Evolutionary conservation across 2,113 vertebrate species (phyloP).

Genomic region (Vulpes lagopus): DNA sequence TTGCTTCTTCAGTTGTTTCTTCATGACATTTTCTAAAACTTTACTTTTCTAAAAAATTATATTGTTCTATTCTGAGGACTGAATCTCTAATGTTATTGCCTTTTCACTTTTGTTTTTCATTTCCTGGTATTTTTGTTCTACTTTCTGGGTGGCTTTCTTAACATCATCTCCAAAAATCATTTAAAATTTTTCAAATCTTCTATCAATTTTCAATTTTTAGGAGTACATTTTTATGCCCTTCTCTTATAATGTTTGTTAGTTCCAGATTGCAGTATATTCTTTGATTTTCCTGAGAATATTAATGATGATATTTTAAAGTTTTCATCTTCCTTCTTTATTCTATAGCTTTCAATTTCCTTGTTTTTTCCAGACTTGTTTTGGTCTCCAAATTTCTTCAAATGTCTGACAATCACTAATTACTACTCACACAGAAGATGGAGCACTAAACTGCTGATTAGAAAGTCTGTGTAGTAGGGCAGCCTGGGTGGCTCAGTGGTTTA

Average conservation of each 20-base stretch:
- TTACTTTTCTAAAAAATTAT: neutral
- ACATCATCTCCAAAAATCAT: neutral
- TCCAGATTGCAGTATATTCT: neutral
- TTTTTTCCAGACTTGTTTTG: neutral
- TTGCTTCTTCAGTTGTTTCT: neutral
- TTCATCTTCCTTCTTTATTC: neutral
- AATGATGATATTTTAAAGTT: neutral
- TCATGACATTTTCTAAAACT: neutral
- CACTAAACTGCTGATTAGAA: neutral
- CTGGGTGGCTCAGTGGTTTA: no score
- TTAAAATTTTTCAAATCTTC: neutral
- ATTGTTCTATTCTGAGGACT: neutral
- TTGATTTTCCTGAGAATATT: neutral
- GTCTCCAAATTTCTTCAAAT: neutral
- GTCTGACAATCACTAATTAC: neutral
- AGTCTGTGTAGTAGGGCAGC: neutral
- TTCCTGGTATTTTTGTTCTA: slow-evolving; percentile 44
- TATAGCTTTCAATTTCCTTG: neutral
- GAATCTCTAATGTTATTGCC: neutral
- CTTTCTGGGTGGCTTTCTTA: neutral
- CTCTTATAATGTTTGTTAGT: neutral
- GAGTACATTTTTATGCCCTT: neutral
- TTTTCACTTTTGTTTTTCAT: slow-evolving; percentile 10
- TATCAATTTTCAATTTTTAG: neutral
- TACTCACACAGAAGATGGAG: neutral